Conservation (phyloP, 2,797 vertebrate species). For the Pampus argenteus region DNA sequence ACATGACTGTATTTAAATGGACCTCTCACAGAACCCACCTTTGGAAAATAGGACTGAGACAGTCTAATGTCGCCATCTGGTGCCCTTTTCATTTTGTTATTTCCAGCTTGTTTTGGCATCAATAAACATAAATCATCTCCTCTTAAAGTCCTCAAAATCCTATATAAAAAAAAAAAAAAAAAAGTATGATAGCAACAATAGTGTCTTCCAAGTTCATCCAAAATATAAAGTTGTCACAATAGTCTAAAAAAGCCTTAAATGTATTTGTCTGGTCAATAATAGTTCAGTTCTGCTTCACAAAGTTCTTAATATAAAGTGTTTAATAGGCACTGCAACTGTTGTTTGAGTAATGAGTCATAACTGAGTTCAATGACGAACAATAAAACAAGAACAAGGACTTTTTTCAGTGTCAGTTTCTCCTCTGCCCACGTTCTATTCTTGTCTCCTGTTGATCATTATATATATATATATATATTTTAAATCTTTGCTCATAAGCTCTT, state of each 20-base stretch:
- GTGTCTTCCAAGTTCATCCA: neutral
- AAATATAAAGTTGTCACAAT: neutral
- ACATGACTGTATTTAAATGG: neutral
- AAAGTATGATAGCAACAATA: neutral
- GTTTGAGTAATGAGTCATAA: neutral
- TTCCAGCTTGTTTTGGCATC: neutral
- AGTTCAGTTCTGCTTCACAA: neutral
- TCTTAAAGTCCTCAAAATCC: neutral
- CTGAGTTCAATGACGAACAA: neutral
- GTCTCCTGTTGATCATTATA: conserved; percentile 13
- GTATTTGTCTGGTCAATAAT: neutral
- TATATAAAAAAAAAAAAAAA: too few relatives aligned
- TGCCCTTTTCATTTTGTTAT: conserved; percentile 39
- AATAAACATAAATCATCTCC: neutral
- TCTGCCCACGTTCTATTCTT: conserved; percentile 25
- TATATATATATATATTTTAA: too few relatives aligned
- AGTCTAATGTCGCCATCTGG: conserved; percentile 66
- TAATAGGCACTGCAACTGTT: neutral
- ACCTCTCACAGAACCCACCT: neutral
- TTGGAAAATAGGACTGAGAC: neutral
- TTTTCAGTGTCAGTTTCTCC: conserved; percentile 22
- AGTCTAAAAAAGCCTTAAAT: neutral
- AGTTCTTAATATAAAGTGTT: neutral
- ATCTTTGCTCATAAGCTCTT: neutral
- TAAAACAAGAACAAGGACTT: neutral